Evolutionary conservation across 2,797 vertebrate genomes (phyloP).

Genomic region (Malacoctenus gilli): DNA sequence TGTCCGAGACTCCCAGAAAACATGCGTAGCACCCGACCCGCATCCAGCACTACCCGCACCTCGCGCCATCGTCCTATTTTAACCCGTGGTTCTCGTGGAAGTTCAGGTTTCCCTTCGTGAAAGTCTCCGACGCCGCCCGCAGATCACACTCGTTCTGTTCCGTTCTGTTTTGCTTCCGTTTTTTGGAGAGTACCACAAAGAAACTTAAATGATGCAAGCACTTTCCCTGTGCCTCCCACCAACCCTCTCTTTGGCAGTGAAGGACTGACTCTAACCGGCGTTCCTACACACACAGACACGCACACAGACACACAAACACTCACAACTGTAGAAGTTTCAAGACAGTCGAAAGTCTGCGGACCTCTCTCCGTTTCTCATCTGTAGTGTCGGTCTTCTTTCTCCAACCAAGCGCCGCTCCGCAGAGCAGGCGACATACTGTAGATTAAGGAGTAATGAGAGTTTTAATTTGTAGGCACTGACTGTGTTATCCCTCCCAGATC

Average conservation of each 20-base stretch:
- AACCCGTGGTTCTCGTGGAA: constrained; percentile 54
- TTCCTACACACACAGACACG: constrained; percentile 49
- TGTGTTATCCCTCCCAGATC: constrained; percentile 81
- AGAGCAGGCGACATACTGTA: constrained; percentile 63
- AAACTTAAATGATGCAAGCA: constrained; percentile 80
- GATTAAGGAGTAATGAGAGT: constrained; percentile 57
- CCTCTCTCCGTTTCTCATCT: constrained; percentile 56
- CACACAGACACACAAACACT: constrained; percentile 40
- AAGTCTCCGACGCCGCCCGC: constrained; percentile 61
- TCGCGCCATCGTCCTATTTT: constrained; percentile 52
- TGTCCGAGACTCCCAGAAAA: constrained; percentile 57
- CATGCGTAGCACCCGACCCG: constrained; percentile 71
- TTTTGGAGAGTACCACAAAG: constrained; percentile 72
- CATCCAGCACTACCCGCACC: constrained; percentile 64
- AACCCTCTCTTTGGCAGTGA: constrained; percentile 69
- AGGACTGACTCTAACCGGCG: constrained; percentile 62
- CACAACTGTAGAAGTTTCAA: constrained; percentile 60
- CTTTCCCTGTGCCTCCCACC: constrained; percentile 81
- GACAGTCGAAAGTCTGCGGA: constrained; percentile 60
- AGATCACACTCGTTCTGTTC: constrained; percentile 59
- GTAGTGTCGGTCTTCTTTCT: constrained; percentile 58
- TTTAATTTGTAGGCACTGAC: constrained; percentile 80
- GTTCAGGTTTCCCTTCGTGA: constrained; percentile 51
- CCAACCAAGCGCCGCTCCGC: constrained; percentile 49
- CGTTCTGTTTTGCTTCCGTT: constrained; percentile 60